Conservation (phyloP, 2,797 vertebrate genomes). For the Anguilla pacifica region DNA sequence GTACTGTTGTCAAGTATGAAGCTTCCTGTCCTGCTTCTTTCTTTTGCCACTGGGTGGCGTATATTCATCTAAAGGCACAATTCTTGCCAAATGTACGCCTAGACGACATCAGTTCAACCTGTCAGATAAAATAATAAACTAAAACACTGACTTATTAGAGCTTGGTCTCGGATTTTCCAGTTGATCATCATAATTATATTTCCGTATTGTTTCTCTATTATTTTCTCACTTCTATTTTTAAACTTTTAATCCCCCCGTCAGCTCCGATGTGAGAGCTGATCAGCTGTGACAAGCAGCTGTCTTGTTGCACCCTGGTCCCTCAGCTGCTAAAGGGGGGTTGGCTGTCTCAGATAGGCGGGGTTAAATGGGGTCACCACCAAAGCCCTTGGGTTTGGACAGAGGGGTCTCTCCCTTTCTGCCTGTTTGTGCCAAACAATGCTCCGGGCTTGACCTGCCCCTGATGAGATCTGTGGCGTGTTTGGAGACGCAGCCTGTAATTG, state of each 20-base stretch:
- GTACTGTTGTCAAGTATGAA: not conserved
- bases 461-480: slow-evolving; percentile 71
- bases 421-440: slow-evolving; percentile 71
- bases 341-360: slow-evolving; percentile 46
- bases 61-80: not conserved
- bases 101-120: not conserved
- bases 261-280: not conserved
- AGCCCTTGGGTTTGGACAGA: slow-evolving; percentile 51
- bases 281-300: slow-evolving; percentile 3
- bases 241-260: not conserved
- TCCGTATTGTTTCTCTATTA: not conserved
- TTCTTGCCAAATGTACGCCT: not conserved
- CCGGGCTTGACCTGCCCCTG: slow-evolving; percentile 72
- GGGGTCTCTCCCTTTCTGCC: slow-evolving; percentile 60
- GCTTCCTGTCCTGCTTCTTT: not conserved
- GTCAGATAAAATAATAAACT: too few relatives aligned
- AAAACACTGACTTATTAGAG: not conserved
- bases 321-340: not conserved
- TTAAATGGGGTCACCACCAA: slow-evolving; percentile 75
- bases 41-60: slow-evolving; percentile 63
- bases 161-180: not conserved
- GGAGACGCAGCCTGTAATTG: slow-evolving; percentile 73
- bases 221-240: not conserved
- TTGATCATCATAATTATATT: not conserved
- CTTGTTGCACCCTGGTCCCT: slow-evolving; percentile 1